Evolutionary conservation across 2,113 vertebrate genomes (phyloP), one percentile per base, ranked within the genome.

Genomic region (Sula dactylatra): DNA sequence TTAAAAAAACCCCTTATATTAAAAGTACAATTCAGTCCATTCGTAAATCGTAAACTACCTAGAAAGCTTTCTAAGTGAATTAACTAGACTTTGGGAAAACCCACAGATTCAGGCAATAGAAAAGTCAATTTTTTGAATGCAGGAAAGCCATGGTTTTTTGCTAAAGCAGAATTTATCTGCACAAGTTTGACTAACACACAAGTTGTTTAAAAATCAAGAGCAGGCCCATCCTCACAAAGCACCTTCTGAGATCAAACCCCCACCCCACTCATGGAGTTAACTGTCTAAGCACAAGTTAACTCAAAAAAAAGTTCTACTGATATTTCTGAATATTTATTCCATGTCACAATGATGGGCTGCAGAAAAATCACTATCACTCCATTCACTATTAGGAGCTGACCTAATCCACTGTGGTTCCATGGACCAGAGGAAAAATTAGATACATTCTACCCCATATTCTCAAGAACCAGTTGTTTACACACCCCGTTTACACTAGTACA

Each of bases 321-420:
- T 58, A 73, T 36, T 89, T 77, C 16, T 52, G 55, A 83, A 18
- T 58, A 56, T 91, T 93, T 44, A 82, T 65, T 49, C 34, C 25
- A 29, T 1, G 4, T 64, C 1, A 0, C 32, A 76, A 34, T 34
- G 42, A 62, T 0, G 1, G 40, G 67, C 22, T 82, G 56, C 22
- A 95, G 31, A 80, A 90, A 81, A 64, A 78, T 12, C 47, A 49
- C 10, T 38, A 14, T 17, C 16, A 27, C 20, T 52, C 14, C 16
- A 50, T 40, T 70, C 27, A 9, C 25, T 80, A 3, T 34, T 50
- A 72, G 32, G 19, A 66, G 24, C 13, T 50, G 40, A 82, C 25
- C 84, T 82, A 58, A 54, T 71, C 25, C 58, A 40, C 22, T 32
- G 16, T 11, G 31, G 11, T 71, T 82, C 70, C 67, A 31, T 3